These are phyloP conservation scores for Cossypha dichroa DNA, from an alignment of 2,797 vertebrate genomes.

Conservation along the genomic window DNA sequence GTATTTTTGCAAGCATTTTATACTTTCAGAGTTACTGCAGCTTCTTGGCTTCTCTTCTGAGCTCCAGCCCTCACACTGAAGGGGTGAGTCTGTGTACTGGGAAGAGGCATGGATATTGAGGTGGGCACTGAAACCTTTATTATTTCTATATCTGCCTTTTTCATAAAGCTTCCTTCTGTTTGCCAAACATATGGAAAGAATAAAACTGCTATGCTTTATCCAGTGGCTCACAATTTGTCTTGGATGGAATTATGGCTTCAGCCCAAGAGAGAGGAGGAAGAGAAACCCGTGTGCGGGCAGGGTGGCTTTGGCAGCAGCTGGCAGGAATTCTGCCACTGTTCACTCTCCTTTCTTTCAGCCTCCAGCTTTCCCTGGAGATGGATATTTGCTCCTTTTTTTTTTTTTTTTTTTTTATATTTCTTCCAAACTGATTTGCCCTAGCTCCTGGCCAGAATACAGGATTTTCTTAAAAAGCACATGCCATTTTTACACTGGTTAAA, in stretches of 20 bases:
- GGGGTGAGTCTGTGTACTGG: neutral
- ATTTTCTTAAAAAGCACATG: neutral
- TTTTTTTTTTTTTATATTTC: neutral
- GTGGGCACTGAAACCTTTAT: neutral
- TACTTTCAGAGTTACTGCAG: neutral
- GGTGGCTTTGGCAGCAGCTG: neutral
- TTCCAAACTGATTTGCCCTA: neutral
- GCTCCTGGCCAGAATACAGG: neutral
- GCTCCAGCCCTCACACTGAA: neutral
- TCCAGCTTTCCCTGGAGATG: neutral
- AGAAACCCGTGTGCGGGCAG: fast-evolving
- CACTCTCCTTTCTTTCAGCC: neutral
- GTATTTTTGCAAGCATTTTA: neutral
- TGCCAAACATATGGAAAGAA: neutral
- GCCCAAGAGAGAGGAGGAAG: neutral
- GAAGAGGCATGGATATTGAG: neutral
- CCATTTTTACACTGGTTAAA: neutral
- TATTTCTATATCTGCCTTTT: neutral
- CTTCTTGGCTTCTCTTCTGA: neutral
- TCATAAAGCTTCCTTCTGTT: neutral
- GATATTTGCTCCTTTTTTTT: neutral
- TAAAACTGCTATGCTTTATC: neutral
- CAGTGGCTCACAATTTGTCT: neutral
- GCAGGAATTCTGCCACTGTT: neutral
- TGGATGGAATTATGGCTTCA: neutral